These are phyloP conservation scores for Andrena dorsata DNA, from an alignment of 2,888 invertebrate species.

Conservation along the genomic window DNA sequence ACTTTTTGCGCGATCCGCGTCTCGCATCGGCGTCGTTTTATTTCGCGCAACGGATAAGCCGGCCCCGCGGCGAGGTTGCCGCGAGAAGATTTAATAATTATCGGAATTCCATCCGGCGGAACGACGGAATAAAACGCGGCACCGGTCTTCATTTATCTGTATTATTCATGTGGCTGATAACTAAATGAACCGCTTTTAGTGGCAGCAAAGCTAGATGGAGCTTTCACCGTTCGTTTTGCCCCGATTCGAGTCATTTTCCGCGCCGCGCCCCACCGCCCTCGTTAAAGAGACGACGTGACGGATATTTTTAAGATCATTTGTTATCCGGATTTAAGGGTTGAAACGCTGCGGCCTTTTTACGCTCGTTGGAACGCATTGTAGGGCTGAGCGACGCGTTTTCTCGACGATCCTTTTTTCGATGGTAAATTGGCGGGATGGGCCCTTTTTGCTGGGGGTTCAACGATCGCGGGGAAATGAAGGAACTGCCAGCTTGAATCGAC, in stretches of 20 bases:
- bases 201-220: slow-evolving; percentile 11
- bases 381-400: neutral
- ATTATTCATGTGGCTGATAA: slow-evolving; percentile 25
- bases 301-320: slow-evolving; percentile 53
- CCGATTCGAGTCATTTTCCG: neutral
- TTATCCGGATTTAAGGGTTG: slow-evolving; percentile 40
- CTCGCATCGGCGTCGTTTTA: neutral
- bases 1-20: neutral
- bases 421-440: neutral
- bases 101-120: slow-evolving; percentile 40
- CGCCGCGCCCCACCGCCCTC: neutral
- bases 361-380: slow-evolving; percentile 23
- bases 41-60: neutral
- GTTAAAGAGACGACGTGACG: slow-evolving; percentile 14
- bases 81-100: slow-evolving; percentile 37
- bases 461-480: no score
- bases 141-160: slow-evolving; percentile 27
- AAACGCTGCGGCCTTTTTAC: slow-evolving; percentile 29
- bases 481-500: no score
- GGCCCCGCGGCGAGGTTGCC: neutral
- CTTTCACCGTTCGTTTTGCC: slow-evolving; percentile 18
- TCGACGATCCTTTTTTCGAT: neutral
- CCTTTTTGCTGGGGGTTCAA: neutral
- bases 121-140: slow-evolving; percentile 25
- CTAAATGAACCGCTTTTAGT: slow-evolving; percentile 39